Conservation (phyloP, 2,888 invertebrate species). For the Caenorhabditis becei region DNA sequence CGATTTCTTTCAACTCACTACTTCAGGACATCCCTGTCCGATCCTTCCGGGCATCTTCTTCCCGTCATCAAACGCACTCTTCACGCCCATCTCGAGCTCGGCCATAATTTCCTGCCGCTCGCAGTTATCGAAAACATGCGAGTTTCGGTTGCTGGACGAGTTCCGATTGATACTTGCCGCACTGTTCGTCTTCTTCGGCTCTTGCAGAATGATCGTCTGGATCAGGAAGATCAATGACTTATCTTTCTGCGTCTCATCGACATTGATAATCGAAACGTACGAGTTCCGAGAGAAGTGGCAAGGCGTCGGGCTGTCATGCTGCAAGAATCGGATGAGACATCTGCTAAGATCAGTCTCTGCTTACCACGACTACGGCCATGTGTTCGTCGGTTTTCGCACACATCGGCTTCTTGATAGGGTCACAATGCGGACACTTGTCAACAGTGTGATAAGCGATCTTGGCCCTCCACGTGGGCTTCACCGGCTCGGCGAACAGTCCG, state of each 20-base stretch:
- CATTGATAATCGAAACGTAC: slow-evolving; percentile 24
- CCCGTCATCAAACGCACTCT: not conserved
- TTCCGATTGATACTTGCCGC: slow-evolving; percentile 38
- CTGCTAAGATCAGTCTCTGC: not conserved
- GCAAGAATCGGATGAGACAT: too few relatives aligned
- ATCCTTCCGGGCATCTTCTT: not conserved
- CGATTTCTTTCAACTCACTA: not conserved
- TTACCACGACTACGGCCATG: slow-evolving; percentile 42
- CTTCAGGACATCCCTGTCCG: not conserved
- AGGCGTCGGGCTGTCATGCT: slow-evolving; percentile 20
- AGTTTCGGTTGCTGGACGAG: slow-evolving; percentile 28
- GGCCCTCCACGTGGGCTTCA: slow-evolving; percentile 24
- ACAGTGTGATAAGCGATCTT: slow-evolving; percentile 23
- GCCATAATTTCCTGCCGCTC: slow-evolving; percentile 2
- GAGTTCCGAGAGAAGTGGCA: not conserved
- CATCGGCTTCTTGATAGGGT: slow-evolving; percentile 27
- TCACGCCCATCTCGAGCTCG: not conserved
- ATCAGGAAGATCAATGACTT: slow-evolving; percentile 34
- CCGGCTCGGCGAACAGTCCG: slow-evolving; percentile 10
- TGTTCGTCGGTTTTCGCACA: slow-evolving; percentile 26
- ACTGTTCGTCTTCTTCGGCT: slow-evolving; percentile 23
- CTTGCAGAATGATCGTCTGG: slow-evolving; percentile 14
- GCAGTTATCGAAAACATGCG: slow-evolving; percentile 3
- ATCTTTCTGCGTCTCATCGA: not conserved
- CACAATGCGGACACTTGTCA: slow-evolving; percentile 40